Evolutionary conservation across 2,888 invertebrate genomes (phyloP).

Genomic region (Amphimallon solstitiale): DNA sequence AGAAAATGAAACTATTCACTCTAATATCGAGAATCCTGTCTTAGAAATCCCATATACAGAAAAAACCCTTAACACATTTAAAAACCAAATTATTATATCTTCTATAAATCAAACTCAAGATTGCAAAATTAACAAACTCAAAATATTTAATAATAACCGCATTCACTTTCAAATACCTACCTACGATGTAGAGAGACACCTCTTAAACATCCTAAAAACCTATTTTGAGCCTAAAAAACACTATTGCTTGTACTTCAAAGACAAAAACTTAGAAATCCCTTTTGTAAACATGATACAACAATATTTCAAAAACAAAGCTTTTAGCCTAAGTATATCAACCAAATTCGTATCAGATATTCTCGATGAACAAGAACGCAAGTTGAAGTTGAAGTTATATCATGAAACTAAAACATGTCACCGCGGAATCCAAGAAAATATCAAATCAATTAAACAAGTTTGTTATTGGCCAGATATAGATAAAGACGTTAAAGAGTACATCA

Average conservation of each 20-base stretch:
- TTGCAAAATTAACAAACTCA: too few relatives aligned
- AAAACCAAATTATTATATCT: too few relatives aligned
- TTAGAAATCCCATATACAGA: too few relatives aligned
- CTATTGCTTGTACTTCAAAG: slow-evolving; percentile 8
- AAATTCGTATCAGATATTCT: neutral
- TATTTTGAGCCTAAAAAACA: neutral
- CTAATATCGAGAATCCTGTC: too few relatives aligned
- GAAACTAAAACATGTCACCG: slow-evolving; percentile 28
- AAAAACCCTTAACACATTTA: too few relatives aligned
- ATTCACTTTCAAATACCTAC: too few relatives aligned
- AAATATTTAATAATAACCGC: too few relatives aligned
- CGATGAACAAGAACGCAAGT: slow-evolving; percentile 13
- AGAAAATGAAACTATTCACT: too few relatives aligned
- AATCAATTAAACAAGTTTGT: slow-evolving; percentile 19
- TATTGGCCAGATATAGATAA: slow-evolving; percentile 22
- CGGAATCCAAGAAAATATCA: slow-evolving; percentile 16
- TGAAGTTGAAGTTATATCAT: slow-evolving; percentile 12
- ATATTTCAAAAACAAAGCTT: slow-evolving; percentile 8
- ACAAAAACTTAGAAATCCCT: neutral
- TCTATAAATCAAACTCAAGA: too few relatives aligned
- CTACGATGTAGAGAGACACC: too few relatives aligned
- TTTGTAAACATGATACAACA: slow-evolving; percentile 2
- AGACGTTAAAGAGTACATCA: slow-evolving; percentile 21
- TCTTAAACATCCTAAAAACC: too few relatives aligned
- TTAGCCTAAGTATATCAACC: neutral